Base-by-base conservation (phyloP, 53 echinoderm and acorn worm species). In the Henricia sp. region DNA sequence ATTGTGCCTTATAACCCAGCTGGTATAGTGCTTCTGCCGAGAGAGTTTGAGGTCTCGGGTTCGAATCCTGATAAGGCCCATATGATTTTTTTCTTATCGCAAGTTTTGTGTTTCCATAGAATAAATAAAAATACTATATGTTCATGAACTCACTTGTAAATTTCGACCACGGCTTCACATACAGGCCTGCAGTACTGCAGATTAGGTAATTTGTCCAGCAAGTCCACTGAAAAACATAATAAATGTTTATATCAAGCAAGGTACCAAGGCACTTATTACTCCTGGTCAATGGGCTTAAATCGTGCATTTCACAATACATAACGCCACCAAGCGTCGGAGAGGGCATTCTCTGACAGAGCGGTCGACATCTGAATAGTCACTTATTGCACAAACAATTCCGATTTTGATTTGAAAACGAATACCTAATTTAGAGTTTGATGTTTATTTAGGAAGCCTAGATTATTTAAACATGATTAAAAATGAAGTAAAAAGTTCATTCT, bases 91-190 rank as follows among this genome's bases (percentile, higher is more conserved):
- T 9, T 29, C 32, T 29, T 6, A 30, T 29, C 39, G 6, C 32
- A n/a, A n/a, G n/a, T n/a, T n/a, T n/a, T n/a, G n/a, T n/a, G n/a
- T n/a, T 19, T 33, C 20, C 32, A 24, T 26, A 76, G n/a, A 43
- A 38, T 66, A 68, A 63, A 35, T 30, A 78, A 78, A 43, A 2
- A 1, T 68, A 5, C 26, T 10, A 20, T n/a, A 2, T 3, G 21
- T 32, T 51, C 33, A 69, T 26, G 11, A 52, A 88, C 96, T 87
- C 36, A 96, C 96, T 65, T 55, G 88, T 91, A 74, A 21, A 96
- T 74, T 37, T 96, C 85, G 4, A 91, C 69, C 4, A 96, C 43
- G 2, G 86, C 87, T 34, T 87, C 73, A 50, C 93, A 93, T 6
- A 93, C 89, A 34, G 40, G 62, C 67, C 86, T 83, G 76, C n/a